A percentile compares a stretch with the other conserved stretches of the same genome.
Evolutionary conservation across 2,888 invertebrate genomes (phyloP).

Genomic region (Dasysyrphus albostriatus): DNA sequence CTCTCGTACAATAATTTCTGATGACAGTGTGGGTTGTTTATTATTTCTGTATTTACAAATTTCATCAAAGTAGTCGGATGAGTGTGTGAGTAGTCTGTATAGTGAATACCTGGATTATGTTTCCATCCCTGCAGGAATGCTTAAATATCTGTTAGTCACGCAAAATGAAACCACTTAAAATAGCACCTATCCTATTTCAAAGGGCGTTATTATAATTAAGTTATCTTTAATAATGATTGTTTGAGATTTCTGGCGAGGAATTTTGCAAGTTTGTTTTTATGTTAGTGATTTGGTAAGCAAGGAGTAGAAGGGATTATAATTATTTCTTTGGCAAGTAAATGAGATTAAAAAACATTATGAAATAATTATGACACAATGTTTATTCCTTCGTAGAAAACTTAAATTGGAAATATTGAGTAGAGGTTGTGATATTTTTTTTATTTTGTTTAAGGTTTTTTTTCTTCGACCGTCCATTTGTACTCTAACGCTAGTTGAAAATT

Average conservation of each 20-base stretch:
- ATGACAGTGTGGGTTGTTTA: conserved; percentile 33
- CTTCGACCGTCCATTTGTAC: no score
- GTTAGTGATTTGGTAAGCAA: not conserved
- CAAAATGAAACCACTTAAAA: conserved; percentile 58
- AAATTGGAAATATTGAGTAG: no score
- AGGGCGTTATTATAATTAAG: conserved; percentile 56
- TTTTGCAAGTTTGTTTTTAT: conserved; percentile 7
- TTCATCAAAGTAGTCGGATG: not conserved
- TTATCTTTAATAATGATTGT: conserved; percentile 53
- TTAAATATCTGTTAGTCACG: not conserved
- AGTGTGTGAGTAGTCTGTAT: not conserved
- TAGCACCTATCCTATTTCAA: conserved; percentile 40
- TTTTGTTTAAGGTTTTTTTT: no score
- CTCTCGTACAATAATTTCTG: conserved; percentile 31
- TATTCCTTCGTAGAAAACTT: no score
- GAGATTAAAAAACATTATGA: not conserved
- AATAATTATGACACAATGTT: not conserved
- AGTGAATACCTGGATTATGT: not conserved
- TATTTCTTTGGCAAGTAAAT: not conserved
- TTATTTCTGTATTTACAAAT: conserved; percentile 14
- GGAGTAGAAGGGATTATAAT: not conserved
- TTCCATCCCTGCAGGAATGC: not conserved
- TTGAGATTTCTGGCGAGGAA: conserved; percentile 20
- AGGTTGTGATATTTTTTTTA: no score
- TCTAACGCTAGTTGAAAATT: no score